Conservation (phyloP, 2,888 invertebrate genomes). For the Mechanitis mazaeus region DNA sequence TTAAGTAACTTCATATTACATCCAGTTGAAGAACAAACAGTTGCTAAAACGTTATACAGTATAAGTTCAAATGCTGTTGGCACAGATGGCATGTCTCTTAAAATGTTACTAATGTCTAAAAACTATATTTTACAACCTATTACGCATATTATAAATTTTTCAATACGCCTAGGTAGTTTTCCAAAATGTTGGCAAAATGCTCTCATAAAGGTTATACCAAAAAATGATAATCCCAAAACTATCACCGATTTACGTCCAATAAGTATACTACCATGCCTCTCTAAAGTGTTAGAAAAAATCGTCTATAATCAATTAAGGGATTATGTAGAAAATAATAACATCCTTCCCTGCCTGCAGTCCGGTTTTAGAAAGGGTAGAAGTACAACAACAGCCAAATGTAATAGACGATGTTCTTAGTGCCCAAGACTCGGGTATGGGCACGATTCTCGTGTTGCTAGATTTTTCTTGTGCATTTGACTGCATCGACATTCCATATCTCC, state of each 20-base stretch:
- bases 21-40: too few relatives aligned
- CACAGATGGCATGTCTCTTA: too few relatives aligned
- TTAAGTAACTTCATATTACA: conserved; percentile 6
- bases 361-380: conserved; percentile 33
- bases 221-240: conserved; percentile 13
- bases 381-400: conserved; percentile 36
- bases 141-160: not conserved
- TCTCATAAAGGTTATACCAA: conserved; percentile 22
- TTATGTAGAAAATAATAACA: conserved; percentile 28
- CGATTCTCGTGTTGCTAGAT: conserved; percentile 32
- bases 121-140: too few relatives aligned
- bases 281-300: conserved; percentile 25
- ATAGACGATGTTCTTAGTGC: conserved; percentile 31
- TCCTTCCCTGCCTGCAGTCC: conserved; percentile 33
- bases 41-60: too few relatives aligned
- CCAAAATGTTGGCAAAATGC: conserved; percentile 21
- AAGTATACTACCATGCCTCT: conserved; percentile 21
- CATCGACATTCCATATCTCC: conserved; percentile 20
- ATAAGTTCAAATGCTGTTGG: too few relatives aligned
- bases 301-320: conserved; percentile 26
- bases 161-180: conserved; percentile 15
- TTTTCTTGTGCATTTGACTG: conserved; percentile 33
- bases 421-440: conserved; percentile 29
- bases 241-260: conserved; percentile 28
- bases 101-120: too few relatives aligned